These are phyloP conservation scores for Aricia artaxerxes DNA, from an alignment of 2,888 invertebrate genomes.

Conservation along the genomic window DNA sequence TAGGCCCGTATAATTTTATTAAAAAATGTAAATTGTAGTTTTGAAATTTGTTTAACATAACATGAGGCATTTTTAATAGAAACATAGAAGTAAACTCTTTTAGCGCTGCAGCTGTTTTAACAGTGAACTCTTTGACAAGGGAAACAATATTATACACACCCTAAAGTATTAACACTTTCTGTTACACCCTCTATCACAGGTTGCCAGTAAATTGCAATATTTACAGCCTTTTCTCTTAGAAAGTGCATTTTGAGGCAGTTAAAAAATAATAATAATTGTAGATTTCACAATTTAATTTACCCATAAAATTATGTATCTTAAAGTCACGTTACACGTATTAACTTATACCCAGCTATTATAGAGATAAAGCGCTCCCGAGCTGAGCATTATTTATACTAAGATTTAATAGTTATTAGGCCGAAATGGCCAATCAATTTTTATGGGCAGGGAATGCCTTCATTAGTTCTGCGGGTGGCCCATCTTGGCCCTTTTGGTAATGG, in stretches of 20 bases:
- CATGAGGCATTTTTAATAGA: too few relatives aligned
- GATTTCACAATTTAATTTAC: background rate
- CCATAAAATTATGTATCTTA: background rate
- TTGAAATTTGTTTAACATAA: too few relatives aligned
- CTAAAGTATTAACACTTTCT: too few relatives aligned
- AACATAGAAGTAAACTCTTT: too few relatives aligned
- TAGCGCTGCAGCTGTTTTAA: too few relatives aligned
- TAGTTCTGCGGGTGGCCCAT: conserved; percentile 61
- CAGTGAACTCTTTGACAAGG: too few relatives aligned
- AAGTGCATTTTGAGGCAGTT: too few relatives aligned
- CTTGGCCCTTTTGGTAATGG: conserved; percentile 23
- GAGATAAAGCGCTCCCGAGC: conserved; percentile 47
- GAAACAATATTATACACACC: too few relatives aligned
- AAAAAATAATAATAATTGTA: too few relatives aligned
- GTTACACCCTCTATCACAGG: too few relatives aligned
- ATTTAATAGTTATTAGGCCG: conserved; percentile 40
- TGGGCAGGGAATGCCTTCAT: conserved; percentile 56
- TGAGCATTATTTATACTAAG: conserved; percentile 45
- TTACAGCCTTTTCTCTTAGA: too few relatives aligned
- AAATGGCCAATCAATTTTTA: conserved; percentile 64
- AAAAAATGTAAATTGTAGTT: background rate
- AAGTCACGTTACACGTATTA: conserved; percentile 2
- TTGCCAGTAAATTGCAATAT: too few relatives aligned
- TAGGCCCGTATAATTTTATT: background rate
- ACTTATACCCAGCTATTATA: conserved; percentile 39